Conservation (phyloP, 2,797 vertebrate species). For the Taenioides sp. region DNA sequence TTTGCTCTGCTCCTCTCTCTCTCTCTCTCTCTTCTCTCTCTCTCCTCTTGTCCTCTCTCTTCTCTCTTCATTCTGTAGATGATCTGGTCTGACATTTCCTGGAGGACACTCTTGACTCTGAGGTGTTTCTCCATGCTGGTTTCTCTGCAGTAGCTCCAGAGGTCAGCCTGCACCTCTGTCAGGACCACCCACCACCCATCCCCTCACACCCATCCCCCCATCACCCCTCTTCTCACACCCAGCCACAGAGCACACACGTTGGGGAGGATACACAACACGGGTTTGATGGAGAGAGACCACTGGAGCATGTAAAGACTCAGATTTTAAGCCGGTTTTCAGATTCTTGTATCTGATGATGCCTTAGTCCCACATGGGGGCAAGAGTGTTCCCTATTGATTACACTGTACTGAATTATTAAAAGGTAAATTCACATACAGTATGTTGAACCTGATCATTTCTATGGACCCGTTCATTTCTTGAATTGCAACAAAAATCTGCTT, state of each 20-base stretch:
- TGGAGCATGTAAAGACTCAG: neutral
- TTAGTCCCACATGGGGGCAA: neutral
- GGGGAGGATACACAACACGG: neutral
- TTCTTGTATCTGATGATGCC: no score
- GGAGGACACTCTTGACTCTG: slow-evolving; percentile 19
- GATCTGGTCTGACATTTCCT: slow-evolving; percentile 24
- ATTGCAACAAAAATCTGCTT: no score
- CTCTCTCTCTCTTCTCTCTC: no score
- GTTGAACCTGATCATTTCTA: no score
- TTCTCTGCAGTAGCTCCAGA: slow-evolving; percentile 21
- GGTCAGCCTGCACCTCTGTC: neutral
- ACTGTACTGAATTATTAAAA: no score
- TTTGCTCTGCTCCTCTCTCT: no score
- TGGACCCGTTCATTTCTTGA: no score
- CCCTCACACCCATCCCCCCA: neutral
- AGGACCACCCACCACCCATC: neutral
- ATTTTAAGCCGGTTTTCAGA: no score
- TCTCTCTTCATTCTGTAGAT: neutral
- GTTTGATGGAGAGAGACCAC: neutral
- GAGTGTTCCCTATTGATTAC: no score
- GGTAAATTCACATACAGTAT: no score
- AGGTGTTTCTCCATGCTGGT: slow-evolving; percentile 26
- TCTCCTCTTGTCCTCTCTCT: neutral
- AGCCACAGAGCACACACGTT: neutral
- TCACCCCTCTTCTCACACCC: neutral